phyloP scores from a whole-genome alignment of 2,797 vertebrate genomes.

The Syngnathus acus region DNA sequence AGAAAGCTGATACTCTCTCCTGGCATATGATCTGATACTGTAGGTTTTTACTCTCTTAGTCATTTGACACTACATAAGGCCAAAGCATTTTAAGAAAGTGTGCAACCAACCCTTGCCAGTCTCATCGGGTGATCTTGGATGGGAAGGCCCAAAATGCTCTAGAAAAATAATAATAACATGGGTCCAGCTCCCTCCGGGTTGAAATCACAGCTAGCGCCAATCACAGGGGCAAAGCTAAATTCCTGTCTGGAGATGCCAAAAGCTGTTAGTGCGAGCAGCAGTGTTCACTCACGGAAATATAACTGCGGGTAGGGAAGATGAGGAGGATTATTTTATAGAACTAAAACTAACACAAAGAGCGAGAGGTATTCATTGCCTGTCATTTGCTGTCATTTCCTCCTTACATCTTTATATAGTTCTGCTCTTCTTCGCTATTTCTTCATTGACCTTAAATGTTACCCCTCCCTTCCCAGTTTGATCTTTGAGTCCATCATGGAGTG shows the following conservation, averaged over 20 bases:
- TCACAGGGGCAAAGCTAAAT: slow-evolving; percentile 54
- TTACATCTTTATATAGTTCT: neutral
- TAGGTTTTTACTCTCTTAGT: slow-evolving; percentile 28
- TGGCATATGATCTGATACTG: slow-evolving; percentile 32
- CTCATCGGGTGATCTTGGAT: slow-evolving; percentile 25
- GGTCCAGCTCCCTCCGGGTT: slow-evolving; percentile 46
- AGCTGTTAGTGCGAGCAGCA: slow-evolving; percentile 53
- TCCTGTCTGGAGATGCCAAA: slow-evolving; percentile 64
- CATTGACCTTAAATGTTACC: neutral
- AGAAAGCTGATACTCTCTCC: slow-evolving; percentile 29
- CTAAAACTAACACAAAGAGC: neutral
- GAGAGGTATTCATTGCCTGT: neutral
- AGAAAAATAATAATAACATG: slow-evolving; percentile 31
- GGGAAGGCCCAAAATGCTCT: slow-evolving; percentile 10
- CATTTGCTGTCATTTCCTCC: neutral
- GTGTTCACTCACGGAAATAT: slow-evolving; percentile 21
- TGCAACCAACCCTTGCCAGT: neutral
- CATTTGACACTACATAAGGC: slow-evolving; percentile 19
- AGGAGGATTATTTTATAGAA: slow-evolving; percentile 25
- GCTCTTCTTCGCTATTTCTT: neutral
- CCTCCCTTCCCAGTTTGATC: neutral
- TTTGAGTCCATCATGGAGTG: neutral
- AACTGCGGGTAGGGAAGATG: slow-evolving; percentile 14
- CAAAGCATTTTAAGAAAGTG: slow-evolving; percentile 16
- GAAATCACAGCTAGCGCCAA: slow-evolving; percentile 57